Base-by-base conservation (phyloP, 2,797 vertebrate genomes). In the Helostoma temminkii region DNA sequence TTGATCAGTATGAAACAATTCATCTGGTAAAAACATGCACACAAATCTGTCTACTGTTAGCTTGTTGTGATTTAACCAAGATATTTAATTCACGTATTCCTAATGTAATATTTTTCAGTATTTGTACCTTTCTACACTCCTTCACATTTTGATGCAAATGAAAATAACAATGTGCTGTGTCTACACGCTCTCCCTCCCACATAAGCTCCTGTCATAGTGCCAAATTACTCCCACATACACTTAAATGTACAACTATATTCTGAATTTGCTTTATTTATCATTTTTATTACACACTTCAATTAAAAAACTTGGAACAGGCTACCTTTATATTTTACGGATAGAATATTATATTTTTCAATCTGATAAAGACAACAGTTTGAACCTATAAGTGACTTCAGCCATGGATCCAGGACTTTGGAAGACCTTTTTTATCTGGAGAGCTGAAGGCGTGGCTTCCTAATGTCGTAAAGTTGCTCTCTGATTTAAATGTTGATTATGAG, bases 111-210 rank as follows among this genome's bases (percentile, higher is more conserved):
- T 41, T 55, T 50, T 15, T 61, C 12, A 46, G 43, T 6, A 19
- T 45, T 47, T 0, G 3, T 55, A 41, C 9, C 1, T 47, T 52
- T 54, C 36, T 61, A 5, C 46, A 43, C 56, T 67, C 68, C 15
- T 74, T 45, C 32, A 54, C 19, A 71, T 71, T 67, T 39, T 43
- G 28, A 73, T 74, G 69, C 36, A 66, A 55, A 76, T 70, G 16
- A 76, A 39, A 41, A 30, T 7, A 21, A 25, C 54, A 18, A 4
- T 9, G 42, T 28, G 26, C 24, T 24, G 18, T 28, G 32, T 71
- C 22, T 61, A 62, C 34, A 56, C 46, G 26, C 45, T 47, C 36
- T 30, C 9, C 34, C 6, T 66, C 42, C 58, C 21, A 53, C 7
- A 1, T 21, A 32, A 26, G 59, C n/a, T 65, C 26, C 25, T 49